Evolutionary conservation across 92 coral and sea anemone species (phyloP).

Genomic region (Palythoa grandiflora): DNA sequence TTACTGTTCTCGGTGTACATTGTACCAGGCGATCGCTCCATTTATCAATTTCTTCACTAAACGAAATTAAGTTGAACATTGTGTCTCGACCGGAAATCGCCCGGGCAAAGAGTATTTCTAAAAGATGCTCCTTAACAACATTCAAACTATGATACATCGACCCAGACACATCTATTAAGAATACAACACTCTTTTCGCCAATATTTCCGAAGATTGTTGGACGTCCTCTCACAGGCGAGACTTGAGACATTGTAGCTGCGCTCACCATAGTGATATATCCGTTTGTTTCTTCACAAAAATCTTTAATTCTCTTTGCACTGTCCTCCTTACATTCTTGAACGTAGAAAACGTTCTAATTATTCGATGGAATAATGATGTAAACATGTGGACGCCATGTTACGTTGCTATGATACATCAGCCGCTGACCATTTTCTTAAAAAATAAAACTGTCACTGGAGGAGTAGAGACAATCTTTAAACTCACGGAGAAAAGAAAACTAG

Average conservation of each 20-base stretch:
- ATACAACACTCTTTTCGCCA: conserved; percentile 84
- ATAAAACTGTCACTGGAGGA: background rate
- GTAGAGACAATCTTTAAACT: background rate
- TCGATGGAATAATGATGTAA: conserved; percentile 22
- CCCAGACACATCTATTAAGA: conserved; percentile 93
- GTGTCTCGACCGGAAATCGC: conserved; percentile 87
- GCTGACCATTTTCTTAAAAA: conserved; percentile 21
- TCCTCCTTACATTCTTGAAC: conserved; percentile 37
- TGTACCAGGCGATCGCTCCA: conserved; percentile 90
- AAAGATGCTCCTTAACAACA: conserved; percentile 88
- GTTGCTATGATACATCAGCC: conserved; percentile 46
- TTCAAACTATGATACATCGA: conserved; percentile 93
- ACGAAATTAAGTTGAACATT: conserved; percentile 93
- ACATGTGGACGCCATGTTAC: conserved; percentile 43
- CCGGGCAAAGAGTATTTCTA: conserved; percentile 86
- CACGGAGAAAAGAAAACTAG: background rate
- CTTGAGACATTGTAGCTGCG: conserved; percentile 56
- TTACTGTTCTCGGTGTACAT: conserved; percentile 91
- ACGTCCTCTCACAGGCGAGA: conserved; percentile 72
- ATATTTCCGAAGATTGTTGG: conserved; percentile 94
- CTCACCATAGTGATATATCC: conserved; percentile 67
- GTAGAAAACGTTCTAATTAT: conserved; percentile 5
- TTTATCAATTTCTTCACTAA: conserved; percentile 80
- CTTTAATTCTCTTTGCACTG: background rate
- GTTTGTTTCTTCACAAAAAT: background rate